A percentile compares a stretch with the other conserved stretches of the same genome.
Evolutionary conservation across 2,113 vertebrate species (phyloP).

Genomic region (Addax nasomaculatus): DNA sequence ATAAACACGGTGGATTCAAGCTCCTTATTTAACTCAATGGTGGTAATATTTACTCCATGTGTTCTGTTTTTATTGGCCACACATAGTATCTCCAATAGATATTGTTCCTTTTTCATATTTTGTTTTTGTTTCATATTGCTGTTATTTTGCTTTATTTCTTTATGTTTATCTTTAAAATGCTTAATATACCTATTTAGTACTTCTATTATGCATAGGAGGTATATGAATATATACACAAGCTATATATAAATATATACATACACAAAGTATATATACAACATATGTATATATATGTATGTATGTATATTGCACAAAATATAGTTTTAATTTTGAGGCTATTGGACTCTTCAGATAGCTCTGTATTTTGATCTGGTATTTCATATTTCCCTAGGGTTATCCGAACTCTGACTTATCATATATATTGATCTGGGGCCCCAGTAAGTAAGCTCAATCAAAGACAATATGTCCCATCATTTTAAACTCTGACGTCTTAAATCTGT

Average conservation of each 20-base stretch:
- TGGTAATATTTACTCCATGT: not conserved
- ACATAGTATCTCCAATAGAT: not conserved
- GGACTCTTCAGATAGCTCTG: not conserved
- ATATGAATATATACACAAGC: not conserved
- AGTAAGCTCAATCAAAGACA: not conserved
- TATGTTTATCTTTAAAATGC: not conserved
- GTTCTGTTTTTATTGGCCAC: not conserved
- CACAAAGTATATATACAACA: not conserved
- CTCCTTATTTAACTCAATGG: not conserved
- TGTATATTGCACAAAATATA: not conserved
- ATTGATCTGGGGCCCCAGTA: not conserved
- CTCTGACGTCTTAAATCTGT: not conserved
- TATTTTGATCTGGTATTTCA: not conserved
- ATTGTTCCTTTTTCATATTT: not conserved
- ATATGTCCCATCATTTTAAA: not conserved
- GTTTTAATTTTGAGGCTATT: not conserved
- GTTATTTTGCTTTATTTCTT: not conserved
- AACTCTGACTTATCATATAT: not conserved
- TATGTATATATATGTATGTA: not conserved
- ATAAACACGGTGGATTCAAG: not conserved
- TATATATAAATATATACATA: not conserved
- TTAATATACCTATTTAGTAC: not conserved
- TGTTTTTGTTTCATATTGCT: not conserved
- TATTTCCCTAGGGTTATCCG: not conserved
- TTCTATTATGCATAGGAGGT: not conserved